These are phyloP conservation scores for Erynnis tages DNA, from an alignment of 2,888 invertebrate species.

Conservation along the genomic window DNA sequence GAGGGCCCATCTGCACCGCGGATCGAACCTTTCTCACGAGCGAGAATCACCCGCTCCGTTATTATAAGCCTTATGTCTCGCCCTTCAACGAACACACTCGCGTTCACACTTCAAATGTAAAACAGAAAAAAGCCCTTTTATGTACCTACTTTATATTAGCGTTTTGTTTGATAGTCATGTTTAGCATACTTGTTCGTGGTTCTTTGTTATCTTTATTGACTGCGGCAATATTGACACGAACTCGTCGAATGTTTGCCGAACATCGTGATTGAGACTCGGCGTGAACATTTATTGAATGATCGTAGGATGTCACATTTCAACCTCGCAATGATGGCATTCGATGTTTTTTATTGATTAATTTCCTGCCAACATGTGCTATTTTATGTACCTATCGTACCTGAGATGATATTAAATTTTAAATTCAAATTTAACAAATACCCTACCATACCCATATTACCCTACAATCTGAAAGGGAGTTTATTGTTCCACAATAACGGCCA, in stretches of 20 bases:
- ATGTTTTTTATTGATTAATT: too few species aligned
- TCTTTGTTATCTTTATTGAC: conserved; percentile 73
- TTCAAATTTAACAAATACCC: too few species aligned
- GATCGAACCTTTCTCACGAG: conserved; percentile 72
- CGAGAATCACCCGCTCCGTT: conserved; percentile 33
- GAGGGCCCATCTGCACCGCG: conserved; percentile 56
- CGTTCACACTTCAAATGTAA: conserved; percentile 14
- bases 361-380: too few species aligned
- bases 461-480: too few species aligned
- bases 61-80: conserved; percentile 29
- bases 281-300: conserved; percentile 35
- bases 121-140: conserved; percentile 42
- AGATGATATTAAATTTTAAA: too few species aligned
- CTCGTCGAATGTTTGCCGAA: conserved; percentile 48
- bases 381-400: too few species aligned
- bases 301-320: conserved; percentile 10
- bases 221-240: conserved; percentile 62
- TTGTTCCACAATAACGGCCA: too few species aligned
- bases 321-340: too few species aligned
- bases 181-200: conserved; percentile 68
- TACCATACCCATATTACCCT: too few species aligned
- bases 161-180: conserved; percentile 66
- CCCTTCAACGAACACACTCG: conserved; percentile 27
- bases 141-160: conserved; percentile 43
- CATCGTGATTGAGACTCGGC: conserved; percentile 40